Evolutionary conservation across 2,888 invertebrate genomes (phyloP), one percentile per base, ranked within the genome.

Genomic region (Hipparchia sbordonii): DNA sequence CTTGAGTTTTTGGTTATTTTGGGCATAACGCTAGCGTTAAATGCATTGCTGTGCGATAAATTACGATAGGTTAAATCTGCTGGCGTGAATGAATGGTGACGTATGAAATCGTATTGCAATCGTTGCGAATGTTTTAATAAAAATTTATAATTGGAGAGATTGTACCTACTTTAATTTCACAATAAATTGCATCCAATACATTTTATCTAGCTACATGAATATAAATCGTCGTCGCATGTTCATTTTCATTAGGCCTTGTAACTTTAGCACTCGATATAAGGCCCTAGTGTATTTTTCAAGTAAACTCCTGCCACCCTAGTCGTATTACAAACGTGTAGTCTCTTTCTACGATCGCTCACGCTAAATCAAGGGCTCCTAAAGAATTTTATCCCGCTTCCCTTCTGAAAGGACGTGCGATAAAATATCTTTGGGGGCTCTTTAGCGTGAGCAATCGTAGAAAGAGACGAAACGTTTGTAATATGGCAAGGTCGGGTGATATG

Each of bases 61-160:
- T 70, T 66, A 81, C 82, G 81, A 78, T 71, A 69, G 54, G 23
- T 56, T 52, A 57, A 23, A 23, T 71, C 82, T 67, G 90, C 92
- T 92, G 82, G 93, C 93, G 89, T 77, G 92, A 82, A 76, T 92
- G 92, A 70, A 72, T 75, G 93, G 76, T 79, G 92, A 93, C 70
- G 93, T 59, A 90, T 90, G 91, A 84, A 81, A 90, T 87, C 81
- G 89, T 86, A 86, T 79, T 84, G 86, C 84, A 82, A 80, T 61
- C n/a, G 1, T 13, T 68, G 87, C 82, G 73, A 73, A 72, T 13
- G 59, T 66, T 33, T 46, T 46, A 46, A 46, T 67, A 39, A 56
- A n/a, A 52, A 2, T 7, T 45, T 39, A 66, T 6, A 6, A 48
- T n/a, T 33, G 33, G 12, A 60, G 6, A 60, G 39, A 13, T 23